Percentiles rank a stretch among this genome's conserved stretches.
Evolutionary conservation across 2,888 invertebrate genomes (phyloP).

Genomic region (Xestoiulus laeticollis): DNA sequence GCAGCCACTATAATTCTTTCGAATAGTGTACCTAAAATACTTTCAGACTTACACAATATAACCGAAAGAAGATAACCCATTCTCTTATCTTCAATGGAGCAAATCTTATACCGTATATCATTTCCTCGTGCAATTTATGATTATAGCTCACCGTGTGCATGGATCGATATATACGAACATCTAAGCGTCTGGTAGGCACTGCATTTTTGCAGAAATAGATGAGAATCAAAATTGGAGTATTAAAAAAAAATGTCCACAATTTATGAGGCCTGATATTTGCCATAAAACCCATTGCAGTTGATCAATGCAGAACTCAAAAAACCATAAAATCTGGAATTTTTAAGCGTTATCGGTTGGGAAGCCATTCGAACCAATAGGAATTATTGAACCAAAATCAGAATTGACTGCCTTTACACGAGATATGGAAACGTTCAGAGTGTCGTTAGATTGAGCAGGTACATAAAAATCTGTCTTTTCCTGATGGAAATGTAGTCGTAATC

Average conservation of each 20-base stretch:
- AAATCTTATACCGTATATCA: background rate
- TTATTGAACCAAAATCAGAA: background rate
- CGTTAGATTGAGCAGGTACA: background rate
- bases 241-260: conserved; percentile 7
- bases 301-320: background rate
- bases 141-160: background rate
- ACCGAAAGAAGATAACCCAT: conserved; percentile 5
- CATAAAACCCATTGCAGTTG: conserved; percentile 12
- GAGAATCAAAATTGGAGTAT: background rate
- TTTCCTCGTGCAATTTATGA: background rate
- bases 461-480: background rate
- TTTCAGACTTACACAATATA: background rate
- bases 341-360: background rate
- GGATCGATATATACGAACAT: background rate
- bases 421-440: background rate
- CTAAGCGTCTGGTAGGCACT: background rate
- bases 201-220: background rate
- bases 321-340: background rate
- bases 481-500: background rate
- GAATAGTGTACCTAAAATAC: background rate
- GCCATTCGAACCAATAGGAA: background rate
- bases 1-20: background rate
- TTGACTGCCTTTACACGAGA: background rate
- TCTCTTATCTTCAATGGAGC: conserved; percentile 3
- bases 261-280: background rate